Conservation (phyloP, 1,140 invertebrate genomes). For the Gonatopus flavifemur region DNA sequence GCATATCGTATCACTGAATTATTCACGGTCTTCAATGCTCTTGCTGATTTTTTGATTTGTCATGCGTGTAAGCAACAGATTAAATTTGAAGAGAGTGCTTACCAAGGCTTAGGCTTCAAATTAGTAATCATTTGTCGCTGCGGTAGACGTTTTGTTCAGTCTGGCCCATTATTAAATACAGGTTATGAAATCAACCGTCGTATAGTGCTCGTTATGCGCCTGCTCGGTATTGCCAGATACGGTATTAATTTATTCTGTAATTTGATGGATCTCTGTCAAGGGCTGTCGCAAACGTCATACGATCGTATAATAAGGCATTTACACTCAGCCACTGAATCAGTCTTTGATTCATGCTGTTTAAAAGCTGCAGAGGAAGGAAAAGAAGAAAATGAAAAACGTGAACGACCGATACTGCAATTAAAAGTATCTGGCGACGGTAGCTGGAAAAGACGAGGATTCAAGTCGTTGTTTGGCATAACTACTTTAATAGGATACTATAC, state of each 20-base stretch:
- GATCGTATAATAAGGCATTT: not conserved
- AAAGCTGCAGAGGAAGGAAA: constrained; percentile 8
- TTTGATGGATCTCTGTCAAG: no score
- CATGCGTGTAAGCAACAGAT: constrained; percentile 12
- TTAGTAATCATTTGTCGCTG: constrained; percentile 19
- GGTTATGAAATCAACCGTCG: constrained; percentile 14
- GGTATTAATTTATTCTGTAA: constrained; percentile 18
- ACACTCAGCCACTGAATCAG: constrained; percentile 1
- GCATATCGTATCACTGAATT: not conserved
- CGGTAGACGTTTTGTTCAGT: constrained; percentile 3
- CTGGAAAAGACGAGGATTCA: constrained; percentile 27
- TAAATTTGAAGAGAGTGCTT: constrained; percentile 16
- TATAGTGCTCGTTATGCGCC: constrained; percentile 14
- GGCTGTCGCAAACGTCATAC: not conserved
- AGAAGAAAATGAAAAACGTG: constrained; percentile 4
- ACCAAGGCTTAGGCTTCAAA: constrained; percentile 19
- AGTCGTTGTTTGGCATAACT: constrained; percentile 25
- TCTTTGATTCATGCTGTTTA: constrained; percentile 1
- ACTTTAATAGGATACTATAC: constrained; percentile 22
- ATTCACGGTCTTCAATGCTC: constrained; percentile 12
- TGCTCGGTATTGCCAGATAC: constrained; percentile 4
- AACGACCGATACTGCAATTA: constrained; percentile 1
- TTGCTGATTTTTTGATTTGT: constrained; percentile 15
- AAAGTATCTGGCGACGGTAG: constrained; percentile 15
- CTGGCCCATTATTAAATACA: constrained; percentile 14